A percentile compares a stretch with the other conserved stretches of the same genome.
phyloP scores from a whole-genome alignment of 2,888 invertebrate genomes.

The Ormyrus pomaceus region DNA sequence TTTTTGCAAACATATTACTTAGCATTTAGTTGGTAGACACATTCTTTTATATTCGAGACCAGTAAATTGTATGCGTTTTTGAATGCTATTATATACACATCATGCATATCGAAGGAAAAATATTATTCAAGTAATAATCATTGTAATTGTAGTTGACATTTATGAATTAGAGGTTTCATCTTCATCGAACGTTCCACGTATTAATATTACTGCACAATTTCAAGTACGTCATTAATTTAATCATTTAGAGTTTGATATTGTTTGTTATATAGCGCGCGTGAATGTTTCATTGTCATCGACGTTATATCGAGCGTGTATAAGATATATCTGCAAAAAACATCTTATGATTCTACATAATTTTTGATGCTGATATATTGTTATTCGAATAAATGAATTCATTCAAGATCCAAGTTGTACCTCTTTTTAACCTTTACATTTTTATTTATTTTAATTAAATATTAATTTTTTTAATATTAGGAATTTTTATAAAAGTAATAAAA shows the following conservation, averaged over 20 bases:
- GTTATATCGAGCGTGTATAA: constrained; percentile 15
- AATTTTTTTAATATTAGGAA: no score
- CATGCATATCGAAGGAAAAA: constrained; percentile 50
- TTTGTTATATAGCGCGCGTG: constrained; percentile 47
- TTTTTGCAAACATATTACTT: constrained; percentile 45
- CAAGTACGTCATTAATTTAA: constrained; percentile 53
- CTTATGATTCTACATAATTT: constrained; percentile 37
- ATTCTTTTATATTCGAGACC: constrained; percentile 58
- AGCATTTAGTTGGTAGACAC: constrained; percentile 57
- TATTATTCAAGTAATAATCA: constrained; percentile 42
- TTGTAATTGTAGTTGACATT: constrained; percentile 29
- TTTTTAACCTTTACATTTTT: not conserved
- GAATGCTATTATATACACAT: constrained; percentile 46
- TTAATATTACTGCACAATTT: constrained; percentile 58
- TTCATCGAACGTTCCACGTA: constrained; percentile 32
- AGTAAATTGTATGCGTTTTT: constrained; percentile 49
- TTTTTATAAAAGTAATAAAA: no score
- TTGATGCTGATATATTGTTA: constrained; percentile 55
- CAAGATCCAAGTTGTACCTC: constrained; percentile 9
- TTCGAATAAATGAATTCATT: constrained; percentile 54
- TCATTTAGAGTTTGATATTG: constrained; percentile 57
- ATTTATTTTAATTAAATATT: no score
- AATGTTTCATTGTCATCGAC: constrained; percentile 47
- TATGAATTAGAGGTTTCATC: constrained; percentile 20
- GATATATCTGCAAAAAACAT: constrained; percentile 27